These are phyloP conservation scores for Protomyctophum bolini DNA, from an alignment of 2,113 vertebrate species.

Conservation along the genomic window DNA sequence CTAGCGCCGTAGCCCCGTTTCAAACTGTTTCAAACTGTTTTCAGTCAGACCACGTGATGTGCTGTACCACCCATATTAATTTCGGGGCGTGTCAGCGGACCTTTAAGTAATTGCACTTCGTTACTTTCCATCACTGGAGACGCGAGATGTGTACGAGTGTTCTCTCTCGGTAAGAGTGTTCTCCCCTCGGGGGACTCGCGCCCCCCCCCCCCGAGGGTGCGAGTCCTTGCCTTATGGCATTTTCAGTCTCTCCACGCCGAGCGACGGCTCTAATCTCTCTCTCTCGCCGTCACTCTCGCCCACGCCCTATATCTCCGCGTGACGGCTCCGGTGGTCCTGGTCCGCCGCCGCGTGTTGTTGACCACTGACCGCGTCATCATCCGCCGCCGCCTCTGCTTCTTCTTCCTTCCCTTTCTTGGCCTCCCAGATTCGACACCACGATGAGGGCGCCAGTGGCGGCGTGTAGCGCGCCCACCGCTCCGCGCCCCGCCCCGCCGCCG, in stretches of 20 bases:
- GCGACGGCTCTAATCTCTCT: background rate
- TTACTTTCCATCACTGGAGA: too few relatives aligned
- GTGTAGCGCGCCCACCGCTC: conserved; percentile 8
- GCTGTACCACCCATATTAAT: too few relatives aligned
- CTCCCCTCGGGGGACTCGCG: too few relatives aligned
- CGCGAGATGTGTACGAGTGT: conserved; percentile 20
- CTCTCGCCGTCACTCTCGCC: background rate
- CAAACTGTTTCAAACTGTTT: too few relatives aligned
- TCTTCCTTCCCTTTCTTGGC: background rate
- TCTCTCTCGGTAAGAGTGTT: too few relatives aligned
- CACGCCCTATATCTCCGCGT: conserved; percentile 21
- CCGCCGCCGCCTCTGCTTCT: background rate
- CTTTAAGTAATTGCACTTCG: too few relatives aligned
- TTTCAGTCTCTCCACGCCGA: conserved; percentile 39
- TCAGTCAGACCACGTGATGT: too few relatives aligned
- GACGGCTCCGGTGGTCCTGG: conserved; percentile 37
- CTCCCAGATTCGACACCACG: conserved; percentile 1
- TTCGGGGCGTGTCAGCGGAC: too few relatives aligned
- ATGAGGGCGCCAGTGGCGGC: conserved; percentile 2
- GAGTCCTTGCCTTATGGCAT: conserved; percentile 43
- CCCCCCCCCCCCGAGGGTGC: background rate
- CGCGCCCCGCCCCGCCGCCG: too few relatives aligned
- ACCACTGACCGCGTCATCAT: conserved; percentile 11
- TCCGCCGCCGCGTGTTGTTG: conserved; percentile 22
- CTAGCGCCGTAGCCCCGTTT: too few relatives aligned